Evolutionary conservation across 2,888 invertebrate species (phyloP), one percentile per base, ranked within the genome.

Genomic region (Ametastegia equiseti): DNA sequence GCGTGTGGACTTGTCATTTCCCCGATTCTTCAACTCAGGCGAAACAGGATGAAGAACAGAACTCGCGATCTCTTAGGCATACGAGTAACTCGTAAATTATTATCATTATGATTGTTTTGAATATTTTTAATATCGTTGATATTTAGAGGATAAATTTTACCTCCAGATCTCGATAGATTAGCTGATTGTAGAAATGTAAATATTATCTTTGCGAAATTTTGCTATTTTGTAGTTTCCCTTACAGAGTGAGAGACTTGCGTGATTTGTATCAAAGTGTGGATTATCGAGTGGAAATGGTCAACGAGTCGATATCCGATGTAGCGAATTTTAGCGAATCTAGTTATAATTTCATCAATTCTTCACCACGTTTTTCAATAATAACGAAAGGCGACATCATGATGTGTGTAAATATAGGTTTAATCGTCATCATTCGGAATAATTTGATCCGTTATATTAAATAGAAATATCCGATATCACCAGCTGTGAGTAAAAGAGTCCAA

Each of bases 1-100:
- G 95, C 0, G 93, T 97, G 57, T 96, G 63, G 77, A 19, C 23
- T 81, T n/a, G 75, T 69, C 47, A n/a, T 13, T 0, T 15, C n/a
- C 30, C 1, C 33, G 57, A 36, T n/a, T 19, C 23, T 9, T 15
- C 11, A 4, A 13, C 50, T 11, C 79, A 57, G 3, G 19, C 60
- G 19, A 23, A 19, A 13, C 11, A 19, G 23, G 42, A 65, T 69
- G 33, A 81, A 82, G 80, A 36, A 50, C 63, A 36, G n/a, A 69
- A 23, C 2, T 69, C n/a, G 19, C 47, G 47, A n/a, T 13, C 54
- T 79, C 77, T 83, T 82, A 82, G 83, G 47, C 63, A 81, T 7
- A 39, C 39, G 36, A 36, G 19, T 19, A 67, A 36, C 4, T 9
- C 23, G 5, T 30, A 4, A 60, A 15, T 11, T 60, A 23, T 4